Evolutionary conservation across 1,140 invertebrate genomes (phyloP).

Genomic region (Drosophila santomea): DNA sequence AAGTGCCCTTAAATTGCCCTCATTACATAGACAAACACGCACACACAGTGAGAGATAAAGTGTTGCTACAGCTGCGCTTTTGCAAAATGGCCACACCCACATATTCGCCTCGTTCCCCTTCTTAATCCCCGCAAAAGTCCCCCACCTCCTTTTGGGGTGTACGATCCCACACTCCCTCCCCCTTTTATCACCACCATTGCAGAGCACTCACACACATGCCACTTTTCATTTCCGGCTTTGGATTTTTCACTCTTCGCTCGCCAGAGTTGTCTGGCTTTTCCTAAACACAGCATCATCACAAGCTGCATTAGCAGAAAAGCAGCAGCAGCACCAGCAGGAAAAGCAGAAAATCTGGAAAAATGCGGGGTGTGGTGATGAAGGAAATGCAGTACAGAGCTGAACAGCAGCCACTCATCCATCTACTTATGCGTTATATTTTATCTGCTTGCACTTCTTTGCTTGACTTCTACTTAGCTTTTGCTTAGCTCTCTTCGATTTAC

Average conservation of each 20-base stretch:
- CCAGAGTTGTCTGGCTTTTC: slow-evolving; percentile 25
- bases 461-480: slow-evolving; percentile 21
- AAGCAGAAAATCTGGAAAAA: slow-evolving; percentile 33
- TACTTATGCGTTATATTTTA: slow-evolving; percentile 76
- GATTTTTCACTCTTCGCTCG: slow-evolving; percentile 50
- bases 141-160: background rate
- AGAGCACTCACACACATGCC: slow-evolving; percentile 52
- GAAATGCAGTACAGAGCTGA: slow-evolving; percentile 13
- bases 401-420: slow-evolving; percentile 69
- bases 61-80: slow-evolving; percentile 75
- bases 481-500: slow-evolving; percentile 18
- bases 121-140: slow-evolving; percentile 6
- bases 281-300: slow-evolving; percentile 47
- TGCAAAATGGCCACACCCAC: slow-evolving; percentile 62
- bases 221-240: slow-evolving; percentile 76
- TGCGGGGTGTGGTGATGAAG: slow-evolving; percentile 1
- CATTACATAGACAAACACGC: slow-evolving; percentile 77
- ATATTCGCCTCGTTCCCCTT: slow-evolving; percentile 4
- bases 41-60: slow-evolving; percentile 51
- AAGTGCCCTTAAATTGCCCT: slow-evolving; percentile 79
- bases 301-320: slow-evolving; percentile 46
- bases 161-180: background rate
- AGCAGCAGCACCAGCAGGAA: slow-evolving; percentile 17
- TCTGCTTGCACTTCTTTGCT: slow-evolving; percentile 48
- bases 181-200: background rate